These are phyloP conservation scores for Scaptodrosophila latifasciaeformis DNA, from an alignment of 2,888 invertebrate species.

Conservation along the genomic window DNA sequence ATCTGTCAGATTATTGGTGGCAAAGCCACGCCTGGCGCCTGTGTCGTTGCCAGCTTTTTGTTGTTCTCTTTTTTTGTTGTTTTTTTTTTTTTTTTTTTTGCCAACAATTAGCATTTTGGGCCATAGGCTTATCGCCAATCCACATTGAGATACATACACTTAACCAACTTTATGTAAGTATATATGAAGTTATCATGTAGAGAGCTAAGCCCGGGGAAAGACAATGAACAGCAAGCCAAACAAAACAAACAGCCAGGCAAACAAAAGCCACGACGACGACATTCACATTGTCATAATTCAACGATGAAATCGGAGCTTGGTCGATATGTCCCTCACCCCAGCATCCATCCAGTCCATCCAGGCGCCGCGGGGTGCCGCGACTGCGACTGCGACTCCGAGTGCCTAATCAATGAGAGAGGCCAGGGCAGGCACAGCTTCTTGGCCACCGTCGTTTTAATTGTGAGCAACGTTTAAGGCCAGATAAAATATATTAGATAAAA, in stretches of 20 bases:
- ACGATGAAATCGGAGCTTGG: constrained; percentile 51
- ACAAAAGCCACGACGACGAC: constrained; percentile 18
- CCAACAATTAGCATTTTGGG: constrained; percentile 47
- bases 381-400: background rate
- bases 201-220: background rate
- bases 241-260: background rate
- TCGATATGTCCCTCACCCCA: no score
- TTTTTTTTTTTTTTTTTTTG: no score
- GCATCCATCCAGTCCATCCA: background rate
- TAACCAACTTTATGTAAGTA: background rate
- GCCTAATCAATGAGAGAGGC: constrained; percentile 45
- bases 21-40: constrained; percentile 15
- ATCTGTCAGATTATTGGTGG: constrained; percentile 22
- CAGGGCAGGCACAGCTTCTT: constrained; percentile 41
- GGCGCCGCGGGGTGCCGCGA: background rate
- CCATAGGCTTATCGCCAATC: background rate
- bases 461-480: constrained; percentile 20
- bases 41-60: constrained; percentile 12
- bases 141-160: background rate
- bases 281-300: constrained; percentile 59
- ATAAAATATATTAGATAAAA: constrained; percentile 36
- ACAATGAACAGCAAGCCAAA: no score
- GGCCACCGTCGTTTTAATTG: constrained; percentile 9
- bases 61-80: no score
- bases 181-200: constrained; percentile 1